Conservation (phyloP, 2,888 invertebrate genomes). For the Anoplius nigerrimus region DNA sequence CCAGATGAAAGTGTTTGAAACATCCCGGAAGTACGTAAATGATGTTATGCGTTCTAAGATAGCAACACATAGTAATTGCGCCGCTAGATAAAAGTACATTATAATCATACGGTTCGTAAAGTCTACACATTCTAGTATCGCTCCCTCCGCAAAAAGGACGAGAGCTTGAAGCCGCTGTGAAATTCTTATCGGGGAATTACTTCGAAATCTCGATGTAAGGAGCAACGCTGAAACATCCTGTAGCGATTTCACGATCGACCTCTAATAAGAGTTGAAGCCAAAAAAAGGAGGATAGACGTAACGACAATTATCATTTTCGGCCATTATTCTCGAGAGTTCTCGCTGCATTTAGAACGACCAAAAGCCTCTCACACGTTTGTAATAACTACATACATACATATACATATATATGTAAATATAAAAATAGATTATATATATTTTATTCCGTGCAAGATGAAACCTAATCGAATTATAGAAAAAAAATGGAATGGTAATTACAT, state of each 20-base stretch:
- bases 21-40: conserved; percentile 42
- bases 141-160: not conserved
- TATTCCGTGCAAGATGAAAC: not conserved
- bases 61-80: conserved; percentile 17
- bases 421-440: conserved; percentile 4
- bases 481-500: not conserved
- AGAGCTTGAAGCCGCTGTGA: conserved; percentile 7
- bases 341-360: conserved; percentile 9
- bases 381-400: not conserved
- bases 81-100: conserved; percentile 12
- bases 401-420: not conserved
- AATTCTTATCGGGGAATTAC: too few relatives aligned
- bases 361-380: not conserved
- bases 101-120: conserved; percentile 9
- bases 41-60: conserved; percentile 6
- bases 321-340: not conserved
- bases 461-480: not conserved
- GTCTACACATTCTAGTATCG: not conserved
- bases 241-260: too few relatives aligned
- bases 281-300: not conserved
- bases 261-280: not conserved
- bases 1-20: conserved; percentile 67
- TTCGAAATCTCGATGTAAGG: too few relatives aligned
- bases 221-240: too few relatives aligned
- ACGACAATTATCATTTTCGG: not conserved